Base-by-base conservation (phyloP, 1,140 invertebrate species). In the Octopus bimaculoides region DNA sequence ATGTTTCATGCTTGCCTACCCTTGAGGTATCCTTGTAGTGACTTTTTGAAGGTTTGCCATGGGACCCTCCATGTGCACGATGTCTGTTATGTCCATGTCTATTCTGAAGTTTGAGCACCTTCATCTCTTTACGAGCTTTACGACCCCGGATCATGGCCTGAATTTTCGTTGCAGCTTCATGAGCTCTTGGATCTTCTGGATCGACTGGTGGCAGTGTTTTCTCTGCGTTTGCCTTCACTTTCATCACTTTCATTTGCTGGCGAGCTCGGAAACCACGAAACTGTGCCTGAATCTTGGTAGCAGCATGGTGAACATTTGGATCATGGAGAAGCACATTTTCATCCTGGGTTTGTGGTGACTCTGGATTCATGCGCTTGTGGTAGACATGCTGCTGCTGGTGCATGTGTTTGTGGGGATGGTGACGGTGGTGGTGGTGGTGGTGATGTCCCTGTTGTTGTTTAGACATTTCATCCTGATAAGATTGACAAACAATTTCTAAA, bases 151-250 rank as follows among this genome's bases (percentile, higher is more conserved):
- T 85, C 26, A 79, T 77, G 4, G 86, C 82, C 75, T 87, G 87
- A 86, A 97, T 97, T 92, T 96, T 97, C 56, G 94, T 94, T 20
- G 96, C 96, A 14, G 96, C 96, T 12, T 77, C 56, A n/a, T 77
- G n/a, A 17, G n/a, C 52, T 26, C 53, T 17, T 6, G 77, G 77
- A 61, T 77, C 77, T 20, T 77, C 77, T 54, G 53, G 52, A 26
- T 77, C n/a, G 9, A 77, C 41, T 1, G 54, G 7, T 10, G 26
- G 20, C 12, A 17, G 52, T 3, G 54, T 81, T 26, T 78, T 8
- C n/a, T 80, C 79, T 77, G 81, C 81, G 12, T 81, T 77, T 12
- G 76, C 82, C 75, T 80, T 82, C 53, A 77, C 77, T n/a, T 77
- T 77, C 77, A 77, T 77, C 20, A 56, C n/a, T 66, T 80, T 73